These are phyloP conservation scores for Bathynomus jamesi DNA, from an alignment of 1,140 invertebrate species.

Conservation along the genomic window DNA sequence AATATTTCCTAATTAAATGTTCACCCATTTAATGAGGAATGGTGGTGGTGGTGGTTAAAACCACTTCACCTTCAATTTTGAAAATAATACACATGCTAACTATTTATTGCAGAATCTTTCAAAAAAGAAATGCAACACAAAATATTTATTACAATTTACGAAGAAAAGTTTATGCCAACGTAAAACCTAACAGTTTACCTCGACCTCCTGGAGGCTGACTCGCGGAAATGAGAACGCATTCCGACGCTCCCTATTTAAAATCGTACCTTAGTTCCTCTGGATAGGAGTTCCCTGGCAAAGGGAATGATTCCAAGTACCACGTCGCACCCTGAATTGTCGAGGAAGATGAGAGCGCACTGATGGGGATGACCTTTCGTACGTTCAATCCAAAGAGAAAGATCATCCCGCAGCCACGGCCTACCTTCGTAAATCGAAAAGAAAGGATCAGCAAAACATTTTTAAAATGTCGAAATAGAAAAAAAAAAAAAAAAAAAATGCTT, in stretches of 20 bases:
- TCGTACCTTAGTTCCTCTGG: constrained; percentile 49
- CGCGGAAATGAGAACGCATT: neutral
- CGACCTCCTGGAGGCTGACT: neutral
- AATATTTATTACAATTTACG: no score
- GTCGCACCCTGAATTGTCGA: constrained; percentile 93
- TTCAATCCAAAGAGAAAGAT: constrained; percentile 72
- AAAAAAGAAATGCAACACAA: neutral
- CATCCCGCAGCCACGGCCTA: constrained; percentile 84
- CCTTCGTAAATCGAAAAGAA: constrained; percentile 12
- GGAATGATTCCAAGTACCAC: constrained; percentile 86
- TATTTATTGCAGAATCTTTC: neutral
- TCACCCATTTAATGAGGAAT: no score
- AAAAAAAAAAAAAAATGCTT: no score
- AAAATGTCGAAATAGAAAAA: no score
- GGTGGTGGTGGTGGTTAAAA: no score
- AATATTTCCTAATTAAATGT: no score
- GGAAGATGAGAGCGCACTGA: constrained; percentile 83
- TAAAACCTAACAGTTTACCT: neutral
- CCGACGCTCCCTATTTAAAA: neutral
- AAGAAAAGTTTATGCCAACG: neutral
- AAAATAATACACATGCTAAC: neutral
- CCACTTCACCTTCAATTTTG: no score
- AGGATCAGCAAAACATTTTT: no score
- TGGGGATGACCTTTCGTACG: constrained; percentile 59
- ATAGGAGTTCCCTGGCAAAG: constrained; percentile 74